These are phyloP conservation scores for Hemichromis elongatus DNA, from an alignment of 2,113 vertebrate genomes.

Conservation along the genomic window DNA sequence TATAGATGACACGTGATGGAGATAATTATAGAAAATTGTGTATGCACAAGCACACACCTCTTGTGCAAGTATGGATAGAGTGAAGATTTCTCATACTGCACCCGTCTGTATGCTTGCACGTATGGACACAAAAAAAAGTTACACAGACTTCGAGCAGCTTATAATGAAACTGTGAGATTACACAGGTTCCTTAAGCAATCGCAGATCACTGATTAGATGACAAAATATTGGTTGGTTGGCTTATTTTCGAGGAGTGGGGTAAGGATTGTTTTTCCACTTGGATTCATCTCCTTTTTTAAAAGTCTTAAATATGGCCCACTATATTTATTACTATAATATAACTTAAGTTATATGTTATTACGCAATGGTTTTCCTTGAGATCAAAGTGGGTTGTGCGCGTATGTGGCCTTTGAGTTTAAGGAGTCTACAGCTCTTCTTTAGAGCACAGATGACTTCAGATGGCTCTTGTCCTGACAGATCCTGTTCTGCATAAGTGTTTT, in stretches of 20 bases:
- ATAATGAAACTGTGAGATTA: background rate
- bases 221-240: background rate
- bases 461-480: background rate
- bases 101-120: background rate
- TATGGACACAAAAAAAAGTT: background rate
- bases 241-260: background rate
- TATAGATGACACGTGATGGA: background rate
- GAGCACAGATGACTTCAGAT: background rate
- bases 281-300: background rate
- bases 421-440: background rate
- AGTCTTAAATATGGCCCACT: background rate
- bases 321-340: background rate
- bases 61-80: fast-evolving
- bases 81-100: background rate
- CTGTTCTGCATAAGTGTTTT: background rate
- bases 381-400: background rate
- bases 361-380: background rate
- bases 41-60: background rate
- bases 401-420: background rate
- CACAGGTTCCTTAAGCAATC: fast-evolving
- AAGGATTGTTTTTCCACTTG: background rate
- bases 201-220: background rate
- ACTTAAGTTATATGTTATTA: background rate
- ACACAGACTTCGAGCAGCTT: background rate
- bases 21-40: background rate